Percentiles rank a stretch among this genome's conserved stretches.
Conservation (phyloP, 2,888 invertebrate species). For the Drosophila vallismaia region DNA sequence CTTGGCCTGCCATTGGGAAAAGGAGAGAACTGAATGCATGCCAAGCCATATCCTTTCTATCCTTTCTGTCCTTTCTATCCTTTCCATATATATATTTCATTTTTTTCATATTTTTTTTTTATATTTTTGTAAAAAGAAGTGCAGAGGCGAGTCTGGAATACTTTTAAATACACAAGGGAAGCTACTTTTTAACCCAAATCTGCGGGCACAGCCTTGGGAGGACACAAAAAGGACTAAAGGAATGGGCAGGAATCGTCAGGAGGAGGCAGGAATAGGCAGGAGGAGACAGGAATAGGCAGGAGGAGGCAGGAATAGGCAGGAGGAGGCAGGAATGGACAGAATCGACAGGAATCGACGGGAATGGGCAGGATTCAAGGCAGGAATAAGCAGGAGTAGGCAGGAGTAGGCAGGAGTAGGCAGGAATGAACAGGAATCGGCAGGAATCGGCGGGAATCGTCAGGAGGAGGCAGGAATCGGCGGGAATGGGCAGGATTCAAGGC, state of each 20-base stretch:
- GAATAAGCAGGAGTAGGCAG: no score
- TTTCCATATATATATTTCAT: conserved; percentile 12
- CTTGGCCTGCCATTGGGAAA: conserved; percentile 9
- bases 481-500: no score
- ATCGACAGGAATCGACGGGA: conserved; percentile 9
- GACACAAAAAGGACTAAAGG: neutral
- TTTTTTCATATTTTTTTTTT: neutral
- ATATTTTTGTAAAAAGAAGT: conserved; percentile 1
- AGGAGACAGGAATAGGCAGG: conserved; percentile 6
- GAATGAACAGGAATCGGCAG: no score
- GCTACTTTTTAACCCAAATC: conserved; percentile 78
- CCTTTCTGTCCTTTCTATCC: no score
- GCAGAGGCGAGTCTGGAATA: conserved; percentile 49
- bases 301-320: no score
- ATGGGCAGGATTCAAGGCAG: no score
- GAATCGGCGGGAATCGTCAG: no score
- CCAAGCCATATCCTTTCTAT: conserved; percentile 19
- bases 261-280: neutral
- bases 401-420: no score
- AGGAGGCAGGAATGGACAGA: no score
- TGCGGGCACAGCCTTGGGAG: conserved; percentile 59
- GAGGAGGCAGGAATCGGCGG: conserved; percentile 16
- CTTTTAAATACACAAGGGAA: conserved; percentile 77
- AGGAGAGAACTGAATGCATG: conserved; percentile 31
- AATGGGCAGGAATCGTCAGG: conserved; percentile 4